Evolutionary conservation across 2,113 vertebrate species (phyloP), one percentile per base, ranked within the genome.

Genomic region (Spilogale gracilis): DNA sequence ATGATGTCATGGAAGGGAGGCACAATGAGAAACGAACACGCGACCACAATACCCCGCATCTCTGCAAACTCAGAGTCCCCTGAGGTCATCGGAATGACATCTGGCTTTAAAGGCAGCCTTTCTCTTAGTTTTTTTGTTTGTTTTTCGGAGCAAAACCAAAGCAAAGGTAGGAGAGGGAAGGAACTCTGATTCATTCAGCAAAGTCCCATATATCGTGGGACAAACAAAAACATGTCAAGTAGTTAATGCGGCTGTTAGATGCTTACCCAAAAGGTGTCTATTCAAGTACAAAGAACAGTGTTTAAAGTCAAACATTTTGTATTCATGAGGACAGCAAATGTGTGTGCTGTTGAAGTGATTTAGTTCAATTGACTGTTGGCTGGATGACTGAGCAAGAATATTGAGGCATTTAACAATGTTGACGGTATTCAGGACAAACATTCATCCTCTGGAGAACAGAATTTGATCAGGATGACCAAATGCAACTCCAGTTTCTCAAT

Each of bases 401-500:
- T 98, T 98, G 98, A 98, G 97, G 98, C 98, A 97, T 99, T 99
- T 99, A 99, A 99, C 98, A 98, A 99, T 98, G 98, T 99, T 99
- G 99, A 98, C 99, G 98, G 98, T 98, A 99, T 99, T 97, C 98
- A 99, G 98, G 99, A 98, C 98, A 99, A 99, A 99, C 98, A 98
- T 98, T 98, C 98, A 98, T 98, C 98, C 99, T 98, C 99, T 30
- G 30, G 99, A 99, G 99, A 99, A 97, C 69, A 98, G 97, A 98
- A 98, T 99, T 99, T 99, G 99, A 99, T 99, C 99, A 99, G 99
- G 98, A 99, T 99, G 99, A 99, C 99, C 99, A 98, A 98, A 99
- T 99, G 99, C 98, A 54, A 97, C 97, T 98, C 98, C 85, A 32
- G 98, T 98, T 96, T 98, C 98, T 99, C 99, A 98, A 99, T 99